Conservation (phyloP, 2,888 invertebrate genomes). For the Himalopsyche japonica region DNA sequence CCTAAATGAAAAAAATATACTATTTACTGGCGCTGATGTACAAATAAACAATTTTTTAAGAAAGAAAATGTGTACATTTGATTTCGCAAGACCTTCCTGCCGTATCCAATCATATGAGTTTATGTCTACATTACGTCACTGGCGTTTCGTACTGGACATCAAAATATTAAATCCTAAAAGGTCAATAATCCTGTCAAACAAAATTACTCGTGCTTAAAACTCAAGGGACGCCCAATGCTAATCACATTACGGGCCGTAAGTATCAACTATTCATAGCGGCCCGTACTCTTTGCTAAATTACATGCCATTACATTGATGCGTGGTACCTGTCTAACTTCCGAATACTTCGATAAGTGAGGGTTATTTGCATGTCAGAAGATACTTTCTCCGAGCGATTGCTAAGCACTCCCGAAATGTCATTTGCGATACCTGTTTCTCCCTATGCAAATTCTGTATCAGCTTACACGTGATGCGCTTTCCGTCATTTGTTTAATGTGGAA, state of each 20-base stretch:
- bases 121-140: too few relatives aligned
- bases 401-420: not conserved
- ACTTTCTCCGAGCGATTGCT: not conserved
- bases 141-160: too few relatives aligned
- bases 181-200: too few relatives aligned
- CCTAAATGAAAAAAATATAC: too few relatives aligned
- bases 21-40: too few relatives aligned
- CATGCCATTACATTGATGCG: not conserved
- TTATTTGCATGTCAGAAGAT: not conserved
- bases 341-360: not conserved
- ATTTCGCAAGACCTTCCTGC: too few relatives aligned
- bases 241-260: not conserved
- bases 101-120: too few relatives aligned
- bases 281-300: not conserved
- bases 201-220: too few relatives aligned
- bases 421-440: not conserved
- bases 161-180: too few relatives aligned
- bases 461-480: not conserved
- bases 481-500: not conserved
- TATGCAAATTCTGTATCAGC: not conserved
- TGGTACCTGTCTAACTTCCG: not conserved
- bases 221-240: too few relatives aligned
- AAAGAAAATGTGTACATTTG: too few relatives aligned
- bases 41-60: too few relatives aligned
- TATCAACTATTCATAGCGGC: not conserved